Evolutionary conservation across 1,140 invertebrate genomes (phyloP).

Genomic region (Neodiprion fabricii): DNA sequence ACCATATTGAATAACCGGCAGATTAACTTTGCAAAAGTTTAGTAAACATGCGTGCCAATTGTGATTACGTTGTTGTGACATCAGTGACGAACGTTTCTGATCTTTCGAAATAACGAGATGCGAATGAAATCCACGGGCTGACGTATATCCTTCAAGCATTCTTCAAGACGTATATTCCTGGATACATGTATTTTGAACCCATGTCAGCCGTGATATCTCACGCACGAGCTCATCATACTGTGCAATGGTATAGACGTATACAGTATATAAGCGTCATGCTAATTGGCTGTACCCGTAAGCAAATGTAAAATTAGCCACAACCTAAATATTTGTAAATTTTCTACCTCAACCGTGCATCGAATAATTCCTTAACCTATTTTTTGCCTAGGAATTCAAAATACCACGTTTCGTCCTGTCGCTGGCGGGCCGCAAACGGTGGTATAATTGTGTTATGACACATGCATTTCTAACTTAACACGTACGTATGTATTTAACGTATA

Average conservation of each 20-base stretch:
- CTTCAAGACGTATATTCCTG: background rate
- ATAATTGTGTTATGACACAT: background rate
- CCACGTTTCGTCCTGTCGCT: background rate
- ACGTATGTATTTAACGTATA: too few species aligned
- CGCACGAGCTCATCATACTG: background rate
- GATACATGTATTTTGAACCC: too few species aligned
- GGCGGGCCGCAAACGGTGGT: background rate
- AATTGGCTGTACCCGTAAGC: background rate
- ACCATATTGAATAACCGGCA: too few species aligned
- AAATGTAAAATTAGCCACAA: background rate
- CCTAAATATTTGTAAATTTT: background rate
- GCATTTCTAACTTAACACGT: too few species aligned
- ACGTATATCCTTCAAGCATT: background rate
- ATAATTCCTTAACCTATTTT: background rate
- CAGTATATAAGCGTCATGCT: background rate
- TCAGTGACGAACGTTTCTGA: background rate
- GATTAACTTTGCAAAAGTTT: too few species aligned
- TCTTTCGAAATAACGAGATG: background rate
- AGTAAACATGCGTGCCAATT: background rate
- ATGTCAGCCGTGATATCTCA: too few species aligned
- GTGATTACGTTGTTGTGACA: background rate
- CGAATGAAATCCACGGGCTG: background rate
- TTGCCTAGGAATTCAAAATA: background rate
- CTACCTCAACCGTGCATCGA: background rate
- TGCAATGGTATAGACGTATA: background rate